A percentile compares a stretch with the other conserved stretches of the same genome.
phyloP scores from a whole-genome alignment of 2,113 vertebrate genomes.

The Hucho hucho region DNA sequence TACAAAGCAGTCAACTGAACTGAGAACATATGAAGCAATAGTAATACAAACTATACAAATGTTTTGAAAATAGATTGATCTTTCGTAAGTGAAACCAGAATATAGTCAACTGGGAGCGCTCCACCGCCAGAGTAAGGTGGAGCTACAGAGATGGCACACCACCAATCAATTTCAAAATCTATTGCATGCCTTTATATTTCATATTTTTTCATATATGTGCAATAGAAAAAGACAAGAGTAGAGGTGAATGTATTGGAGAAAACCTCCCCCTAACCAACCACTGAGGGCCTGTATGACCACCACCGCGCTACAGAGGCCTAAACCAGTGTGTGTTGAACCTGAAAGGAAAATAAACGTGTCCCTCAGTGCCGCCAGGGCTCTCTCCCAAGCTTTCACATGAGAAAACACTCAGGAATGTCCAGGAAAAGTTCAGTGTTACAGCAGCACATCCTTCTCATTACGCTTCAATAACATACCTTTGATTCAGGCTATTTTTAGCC shows the following conservation, averaged over 20 bases:
- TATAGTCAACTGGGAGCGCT: neutral
- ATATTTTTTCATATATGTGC: neutral
- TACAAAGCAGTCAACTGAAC: neutral
- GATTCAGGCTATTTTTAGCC: constrained; percentile 91
- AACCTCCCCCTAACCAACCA: constrained; percentile 10
- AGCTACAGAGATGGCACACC: neutral
- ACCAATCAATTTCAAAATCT: neutral
- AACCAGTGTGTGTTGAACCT: constrained; percentile 61
- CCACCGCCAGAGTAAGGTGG: neutral
- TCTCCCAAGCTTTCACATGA: constrained; percentile 87
- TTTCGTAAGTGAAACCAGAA: neutral
- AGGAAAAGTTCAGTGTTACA: constrained; percentile 83
- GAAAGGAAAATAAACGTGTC: constrained; percentile 52
- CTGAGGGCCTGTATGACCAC: neutral
- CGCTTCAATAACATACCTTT: constrained; percentile 92
- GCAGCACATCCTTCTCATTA: constrained; percentile 92
- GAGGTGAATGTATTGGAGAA: neutral
- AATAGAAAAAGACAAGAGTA: neutral
- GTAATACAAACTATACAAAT: neutral
- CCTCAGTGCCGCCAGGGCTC: constrained; percentile 75
- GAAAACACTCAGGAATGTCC: constrained; percentile 77
- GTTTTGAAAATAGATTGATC: neutral
- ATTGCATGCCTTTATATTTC: neutral
- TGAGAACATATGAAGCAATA: neutral
- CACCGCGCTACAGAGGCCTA: constrained; percentile 26